phyloP scores from a whole-genome alignment of 1,140 invertebrate species.

The Anagrus nilaparvatae region DNA sequence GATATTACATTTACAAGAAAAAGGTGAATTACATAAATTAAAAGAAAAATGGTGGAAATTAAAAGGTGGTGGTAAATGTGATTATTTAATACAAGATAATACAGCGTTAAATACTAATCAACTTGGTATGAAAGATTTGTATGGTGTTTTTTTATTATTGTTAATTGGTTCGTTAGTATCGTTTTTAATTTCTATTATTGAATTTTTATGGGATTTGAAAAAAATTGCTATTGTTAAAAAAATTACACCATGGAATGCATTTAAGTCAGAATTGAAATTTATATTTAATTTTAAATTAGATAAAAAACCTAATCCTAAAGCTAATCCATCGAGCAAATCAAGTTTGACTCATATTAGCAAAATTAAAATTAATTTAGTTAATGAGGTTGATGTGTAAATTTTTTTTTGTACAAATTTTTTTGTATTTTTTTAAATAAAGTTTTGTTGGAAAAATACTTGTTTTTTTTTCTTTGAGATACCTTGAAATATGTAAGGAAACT shows the following conservation, averaged over 20 bases:
- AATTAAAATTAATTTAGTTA: too few species aligned
- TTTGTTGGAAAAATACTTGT: too few species aligned
- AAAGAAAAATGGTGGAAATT: constrained; percentile 83
- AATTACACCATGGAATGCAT: constrained; percentile 32
- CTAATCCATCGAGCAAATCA: too few species aligned
- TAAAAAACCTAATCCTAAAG: not conserved
- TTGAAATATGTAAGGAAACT: too few species aligned
- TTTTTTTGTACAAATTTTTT: too few species aligned
- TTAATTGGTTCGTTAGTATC: constrained; percentile 55
- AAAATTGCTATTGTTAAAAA: constrained; percentile 68
- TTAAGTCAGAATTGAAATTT: not conserved
- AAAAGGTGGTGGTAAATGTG: constrained; percentile 31
- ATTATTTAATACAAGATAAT: constrained; percentile 35
- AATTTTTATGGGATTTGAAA: constrained; percentile 73
- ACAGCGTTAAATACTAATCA: constrained; percentile 31
- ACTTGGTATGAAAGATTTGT: constrained; percentile 70
- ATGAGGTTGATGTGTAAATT: too few species aligned
- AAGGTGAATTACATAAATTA: constrained; percentile 59
- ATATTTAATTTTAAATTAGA: not conserved
- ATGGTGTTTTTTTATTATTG: constrained; percentile 83
- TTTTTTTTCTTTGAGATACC: too few species aligned
- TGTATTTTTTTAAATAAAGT: too few species aligned
- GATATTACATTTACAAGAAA: constrained; percentile 72
- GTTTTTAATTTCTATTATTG: constrained; percentile 56
- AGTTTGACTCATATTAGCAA: too few species aligned